phyloP scores from a whole-genome alignment of 2,113 vertebrate genomes.

The Aphelocoma coerulescens region DNA sequence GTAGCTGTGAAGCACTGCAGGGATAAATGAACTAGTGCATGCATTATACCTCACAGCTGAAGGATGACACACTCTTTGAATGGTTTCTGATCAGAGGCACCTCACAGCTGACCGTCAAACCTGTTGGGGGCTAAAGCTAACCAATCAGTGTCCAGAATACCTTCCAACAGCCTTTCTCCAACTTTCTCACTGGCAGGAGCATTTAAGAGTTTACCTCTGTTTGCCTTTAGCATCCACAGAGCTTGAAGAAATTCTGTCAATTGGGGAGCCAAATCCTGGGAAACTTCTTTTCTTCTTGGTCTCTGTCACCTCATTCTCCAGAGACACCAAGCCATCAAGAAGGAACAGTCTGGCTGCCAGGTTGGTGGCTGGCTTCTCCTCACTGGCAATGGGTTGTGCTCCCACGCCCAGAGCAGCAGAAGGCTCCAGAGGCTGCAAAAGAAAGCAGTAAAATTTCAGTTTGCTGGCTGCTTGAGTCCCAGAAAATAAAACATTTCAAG shows the following conservation, averaged over 20 bases:
- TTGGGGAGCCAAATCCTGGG: constrained; percentile 77
- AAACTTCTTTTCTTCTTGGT: constrained; percentile 91
- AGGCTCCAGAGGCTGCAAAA: constrained; percentile 57
- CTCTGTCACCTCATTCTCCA: constrained; percentile 87
- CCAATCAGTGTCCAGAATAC: neutral
- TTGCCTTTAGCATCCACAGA: constrained; percentile 78
- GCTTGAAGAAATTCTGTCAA: constrained; percentile 85
- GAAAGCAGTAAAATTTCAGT: neutral
- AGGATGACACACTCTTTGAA: neutral
- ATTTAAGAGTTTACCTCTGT: constrained; percentile 74
- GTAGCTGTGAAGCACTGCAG: neutral
- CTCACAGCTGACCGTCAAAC: neutral
- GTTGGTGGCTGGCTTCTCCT: constrained; percentile 67
- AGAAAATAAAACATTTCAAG: neutral
- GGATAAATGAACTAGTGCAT: neutral
- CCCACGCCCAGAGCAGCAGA: neutral
- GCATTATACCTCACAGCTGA: neutral
- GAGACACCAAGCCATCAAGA: constrained; percentile 74
- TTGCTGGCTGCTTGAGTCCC: neutral
- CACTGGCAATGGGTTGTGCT: neutral
- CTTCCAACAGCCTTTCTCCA: neutral
- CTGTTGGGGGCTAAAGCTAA: neutral
- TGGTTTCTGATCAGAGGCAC: neutral
- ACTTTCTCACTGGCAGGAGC: neutral
- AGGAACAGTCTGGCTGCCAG: constrained; percentile 73